Evolutionary conservation across 2,888 invertebrate species (phyloP).

Genomic region (Rhopalosiphum nymphaeae): DNA sequence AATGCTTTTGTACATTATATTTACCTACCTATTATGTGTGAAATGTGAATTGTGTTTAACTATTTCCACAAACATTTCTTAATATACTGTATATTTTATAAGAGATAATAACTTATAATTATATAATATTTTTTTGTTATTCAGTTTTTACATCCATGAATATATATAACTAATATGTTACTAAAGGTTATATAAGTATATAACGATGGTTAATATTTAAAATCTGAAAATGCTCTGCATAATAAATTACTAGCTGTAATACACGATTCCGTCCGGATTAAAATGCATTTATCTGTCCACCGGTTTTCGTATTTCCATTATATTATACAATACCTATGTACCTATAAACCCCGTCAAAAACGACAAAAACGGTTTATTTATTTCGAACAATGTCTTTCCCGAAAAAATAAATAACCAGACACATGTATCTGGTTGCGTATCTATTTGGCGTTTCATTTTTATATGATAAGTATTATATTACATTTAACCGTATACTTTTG

Average conservation of each 20-base stretch:
- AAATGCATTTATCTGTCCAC: not conserved
- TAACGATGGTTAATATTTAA: not conserved
- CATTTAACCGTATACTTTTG: no score
- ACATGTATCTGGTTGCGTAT: not conserved
- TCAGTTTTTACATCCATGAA: not conserved
- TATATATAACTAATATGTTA: not conserved
- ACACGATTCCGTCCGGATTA: not conserved
- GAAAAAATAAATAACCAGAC: not conserved
- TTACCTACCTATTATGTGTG: not conserved
- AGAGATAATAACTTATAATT: not conserved
- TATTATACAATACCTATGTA: no score
- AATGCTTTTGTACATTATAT: constrained; percentile 1
- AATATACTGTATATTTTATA: not conserved
- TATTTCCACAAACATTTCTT: not conserved
- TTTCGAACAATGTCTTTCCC: not conserved
- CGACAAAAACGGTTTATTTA: no score
- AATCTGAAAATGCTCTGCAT: not conserved
- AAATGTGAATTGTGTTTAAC: not conserved
- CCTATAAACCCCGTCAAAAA: no score
- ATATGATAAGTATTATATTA: not conserved
- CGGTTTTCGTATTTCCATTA: not conserved
- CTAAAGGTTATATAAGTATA: no score
- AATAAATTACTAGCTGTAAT: not conserved
- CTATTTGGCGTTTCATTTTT: not conserved
- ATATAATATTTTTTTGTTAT: not conserved